Percentiles rank a stretch among this genome's conserved stretches.
phyloP scores from a whole-genome alignment of 2,888 invertebrate species.

The Pollenia amentaria region DNA sequence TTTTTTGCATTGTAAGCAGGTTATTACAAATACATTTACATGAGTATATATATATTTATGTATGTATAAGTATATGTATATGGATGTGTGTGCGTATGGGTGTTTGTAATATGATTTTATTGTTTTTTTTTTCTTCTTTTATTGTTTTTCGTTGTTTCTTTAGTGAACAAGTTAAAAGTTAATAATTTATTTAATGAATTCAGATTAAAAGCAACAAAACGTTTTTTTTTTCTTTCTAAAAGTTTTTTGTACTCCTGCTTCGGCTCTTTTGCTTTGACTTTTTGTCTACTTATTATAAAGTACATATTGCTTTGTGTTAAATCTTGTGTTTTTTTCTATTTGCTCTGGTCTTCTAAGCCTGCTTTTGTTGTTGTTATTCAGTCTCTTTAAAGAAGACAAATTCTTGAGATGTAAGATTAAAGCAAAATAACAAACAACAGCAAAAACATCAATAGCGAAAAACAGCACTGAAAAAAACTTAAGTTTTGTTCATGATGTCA shows the following conservation, averaged over 20 bases:
- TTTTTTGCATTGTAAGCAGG: constrained; percentile 6
- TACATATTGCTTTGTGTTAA: background rate
- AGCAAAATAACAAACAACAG: background rate
- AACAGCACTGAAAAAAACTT: constrained; percentile 18
- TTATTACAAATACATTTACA: constrained; percentile 41
- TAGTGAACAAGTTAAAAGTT: constrained; percentile 61
- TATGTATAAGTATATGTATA: background rate
- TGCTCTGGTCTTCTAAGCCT: background rate
- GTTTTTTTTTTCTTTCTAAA: constrained; percentile 15
- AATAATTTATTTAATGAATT: constrained; percentile 72
- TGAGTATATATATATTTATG: background rate
- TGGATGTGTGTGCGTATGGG: background rate
- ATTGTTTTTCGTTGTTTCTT: constrained; percentile 12
- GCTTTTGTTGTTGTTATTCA: background rate
- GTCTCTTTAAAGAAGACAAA: constrained; percentile 38
- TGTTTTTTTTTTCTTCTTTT: constrained; percentile 21
- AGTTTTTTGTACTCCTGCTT: background rate
- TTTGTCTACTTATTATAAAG: constrained; percentile 16
- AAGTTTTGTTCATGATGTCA: constrained; percentile 52
- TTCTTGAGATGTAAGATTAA: constrained; percentile 28
- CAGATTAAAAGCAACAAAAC: constrained; percentile 60
- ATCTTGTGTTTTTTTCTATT: background rate
- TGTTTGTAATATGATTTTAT: constrained; percentile 27
- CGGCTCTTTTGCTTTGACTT: background rate
- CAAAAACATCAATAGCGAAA: constrained; percentile 3